Conservation (phyloP, 2,797 vertebrate species). For the Takifugu ocellatus region DNA sequence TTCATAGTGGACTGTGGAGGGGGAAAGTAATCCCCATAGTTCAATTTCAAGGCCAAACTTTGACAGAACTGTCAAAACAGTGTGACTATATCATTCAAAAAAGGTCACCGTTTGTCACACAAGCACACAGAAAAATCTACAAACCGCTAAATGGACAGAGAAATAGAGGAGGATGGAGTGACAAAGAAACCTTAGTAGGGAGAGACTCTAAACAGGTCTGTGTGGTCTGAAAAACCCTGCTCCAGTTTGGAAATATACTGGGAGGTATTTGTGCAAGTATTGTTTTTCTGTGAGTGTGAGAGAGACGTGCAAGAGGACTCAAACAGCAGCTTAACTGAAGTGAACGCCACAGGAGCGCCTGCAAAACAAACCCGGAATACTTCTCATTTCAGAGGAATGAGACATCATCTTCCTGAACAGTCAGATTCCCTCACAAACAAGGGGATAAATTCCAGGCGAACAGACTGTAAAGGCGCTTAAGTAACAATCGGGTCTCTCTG, state of each 20-base stretch:
- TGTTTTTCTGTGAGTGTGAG: neutral
- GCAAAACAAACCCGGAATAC: conserved; percentile 41
- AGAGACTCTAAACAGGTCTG: conserved; percentile 19
- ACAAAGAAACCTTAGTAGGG: conserved; percentile 30
- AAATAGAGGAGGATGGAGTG: conserved; percentile 27
- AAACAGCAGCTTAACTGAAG: conserved; percentile 52
- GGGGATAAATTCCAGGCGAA: neutral
- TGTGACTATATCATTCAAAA: too few relatives aligned
- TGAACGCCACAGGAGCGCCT: conserved; percentile 29
- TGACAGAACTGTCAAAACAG: too few relatives aligned
- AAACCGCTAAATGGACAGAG: conserved; percentile 22
- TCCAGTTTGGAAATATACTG: conserved; percentile 31
- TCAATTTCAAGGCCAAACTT: too few relatives aligned
- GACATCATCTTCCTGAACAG: conserved; percentile 2
- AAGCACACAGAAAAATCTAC: neutral
- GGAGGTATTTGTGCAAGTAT: conserved; percentile 11
- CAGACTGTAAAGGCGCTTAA: neutral
- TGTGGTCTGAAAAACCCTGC: conserved; percentile 28
- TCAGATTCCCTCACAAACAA: conserved; percentile 2
- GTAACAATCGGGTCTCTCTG: neutral
- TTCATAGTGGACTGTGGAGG: too few relatives aligned
- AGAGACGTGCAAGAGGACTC: conserved; percentile 28
- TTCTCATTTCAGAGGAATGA: conserved; percentile 57
- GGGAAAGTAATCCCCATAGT: too few relatives aligned
- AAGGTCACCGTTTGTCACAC: neutral